Base-by-base conservation (phyloP, 2,113 vertebrate species). In the Donacobius atricapilla region DNA sequence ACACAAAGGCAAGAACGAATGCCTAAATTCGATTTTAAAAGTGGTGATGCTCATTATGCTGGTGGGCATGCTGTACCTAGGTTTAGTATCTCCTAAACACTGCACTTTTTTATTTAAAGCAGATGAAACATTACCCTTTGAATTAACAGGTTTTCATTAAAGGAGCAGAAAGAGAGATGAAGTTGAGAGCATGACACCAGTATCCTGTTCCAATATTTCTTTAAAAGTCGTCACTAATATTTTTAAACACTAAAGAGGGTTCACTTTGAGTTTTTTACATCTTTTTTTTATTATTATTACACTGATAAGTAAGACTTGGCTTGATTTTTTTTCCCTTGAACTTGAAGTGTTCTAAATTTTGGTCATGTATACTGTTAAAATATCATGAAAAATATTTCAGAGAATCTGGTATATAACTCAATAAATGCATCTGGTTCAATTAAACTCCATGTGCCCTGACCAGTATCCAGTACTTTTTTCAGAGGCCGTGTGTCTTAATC, bases 401-500 rank as follows among this genome's bases (percentile, higher is more conserved):
- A 71, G 40, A 64, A 73, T 85, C 42, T 77, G 42, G 48, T 87
- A 45, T 35, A 30, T 44, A 80, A 81, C 78, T 84, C 83, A 91
- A 16, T 48, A 73, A 83, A 56, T 66, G 56, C 53, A 68, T 50
- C 70, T 94, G 91, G 56, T 40, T 92, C 87, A 87, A 50, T 72
- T 96, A 85, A 96, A 90, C 68, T 95, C 83, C 64, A 72, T 63
- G 87, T 42, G 87, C 88, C 90, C 91, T 64, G 68, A 73, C 48
- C 8, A 11, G 58, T 82, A 83, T 71, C 68, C 64, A 82, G 31
- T 87, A 91, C 87, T 58, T 94, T 95, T 79, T 97, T 60, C 60
- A 93, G 85, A 94, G 83, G 86, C 71, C 45, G 79, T 40, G 39
- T 72, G 51, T 89, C 90, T 96, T 96, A 91, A 92, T 89, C 68